Conservation (phyloP, 2,113 vertebrate species). For the Ammodytes marinus region DNA sequence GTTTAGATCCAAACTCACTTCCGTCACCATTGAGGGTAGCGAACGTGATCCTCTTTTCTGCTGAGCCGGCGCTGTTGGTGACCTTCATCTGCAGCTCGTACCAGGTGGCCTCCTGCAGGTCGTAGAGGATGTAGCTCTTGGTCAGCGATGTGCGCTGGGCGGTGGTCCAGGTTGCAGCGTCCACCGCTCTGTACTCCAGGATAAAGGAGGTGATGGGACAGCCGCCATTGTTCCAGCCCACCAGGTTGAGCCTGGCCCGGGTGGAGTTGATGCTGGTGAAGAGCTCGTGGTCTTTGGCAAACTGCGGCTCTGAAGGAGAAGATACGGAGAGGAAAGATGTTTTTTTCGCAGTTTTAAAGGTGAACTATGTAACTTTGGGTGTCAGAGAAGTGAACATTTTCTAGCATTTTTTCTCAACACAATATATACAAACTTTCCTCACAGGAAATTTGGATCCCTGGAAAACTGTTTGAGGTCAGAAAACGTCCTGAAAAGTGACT, state of each 20-base stretch:
- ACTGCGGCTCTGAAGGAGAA: slow-evolving; percentile 91
- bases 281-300: slow-evolving; percentile 98
- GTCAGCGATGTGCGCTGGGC: slow-evolving; percentile 95
- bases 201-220: slow-evolving; percentile 98
- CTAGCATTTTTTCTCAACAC: too few relatives aligned
- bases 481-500: too few relatives aligned
- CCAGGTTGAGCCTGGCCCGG: slow-evolving; percentile 92
- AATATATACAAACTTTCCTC: too few relatives aligned
- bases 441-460: too few relatives aligned
- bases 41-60: slow-evolving; percentile 95
- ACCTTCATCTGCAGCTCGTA: slow-evolving; percentile 98
- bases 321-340: neutral
- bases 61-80: slow-evolving; percentile 97
- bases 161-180: slow-evolving; percentile 92
- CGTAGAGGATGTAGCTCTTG: slow-evolving; percentile 95
- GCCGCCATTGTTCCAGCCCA: slow-evolving; percentile 98
- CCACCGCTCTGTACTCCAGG: slow-evolving; percentile 94
- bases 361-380: too few relatives aligned
- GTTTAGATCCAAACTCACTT: slow-evolving; percentile 88
- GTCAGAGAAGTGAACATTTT: too few relatives aligned
- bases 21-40: slow-evolving; percentile 95
- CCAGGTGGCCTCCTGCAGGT: slow-evolving; percentile 97
- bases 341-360: neutral
- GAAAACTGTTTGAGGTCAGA: too few relatives aligned
- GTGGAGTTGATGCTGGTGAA: slow-evolving; percentile 97